phyloP scores from a whole-genome alignment of 2,888 invertebrate genomes.

The Amphipyra tragopoginis region DNA sequence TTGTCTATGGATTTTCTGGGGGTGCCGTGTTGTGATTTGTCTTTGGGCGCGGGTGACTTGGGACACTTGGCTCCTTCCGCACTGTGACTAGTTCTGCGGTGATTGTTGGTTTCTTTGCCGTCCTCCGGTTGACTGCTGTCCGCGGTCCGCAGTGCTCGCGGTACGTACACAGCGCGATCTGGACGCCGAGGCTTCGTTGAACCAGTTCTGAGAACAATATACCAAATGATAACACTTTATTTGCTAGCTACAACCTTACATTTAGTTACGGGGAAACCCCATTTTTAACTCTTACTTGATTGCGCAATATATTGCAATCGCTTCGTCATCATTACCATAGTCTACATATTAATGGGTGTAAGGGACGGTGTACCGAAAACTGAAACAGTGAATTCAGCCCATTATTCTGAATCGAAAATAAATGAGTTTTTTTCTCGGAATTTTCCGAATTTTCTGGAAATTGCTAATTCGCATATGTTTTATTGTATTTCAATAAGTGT shows the following conservation, averaged over 20 bases:
- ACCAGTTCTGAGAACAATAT: constrained; percentile 74
- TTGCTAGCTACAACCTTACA: constrained; percentile 9
- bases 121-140: constrained; percentile 67
- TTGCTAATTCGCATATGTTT: too few species aligned
- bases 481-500: too few species aligned
- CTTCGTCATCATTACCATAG: not conserved
- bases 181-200: constrained; percentile 91
- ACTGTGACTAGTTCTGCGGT: constrained; percentile 70
- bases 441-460: too few species aligned
- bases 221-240: constrained; percentile 37
- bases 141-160: constrained; percentile 91
- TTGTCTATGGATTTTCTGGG: constrained; percentile 82
- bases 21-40: constrained; percentile 79
- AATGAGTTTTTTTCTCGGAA: too few species aligned
- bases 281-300: constrained; percentile 7
- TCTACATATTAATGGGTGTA: too few species aligned
- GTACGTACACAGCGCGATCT: constrained; percentile 94
- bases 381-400: too few species aligned
- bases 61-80: constrained; percentile 74
- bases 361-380: too few species aligned
- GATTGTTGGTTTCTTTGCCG: constrained; percentile 61
- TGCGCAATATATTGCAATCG: constrained; percentile 21
- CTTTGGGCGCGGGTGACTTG: constrained; percentile 79
- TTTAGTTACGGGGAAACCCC: constrained; percentile 5
- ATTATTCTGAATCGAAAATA: too few species aligned